phyloP scores from a whole-genome alignment of 2,113 vertebrate species.

The mouse (Mus musculus) region GRCm39 chr5:106848501-106849000 shows the following conservation, averaged over 20 bases:
- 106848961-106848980: slow-evolving; percentile 62
- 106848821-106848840: not conserved
- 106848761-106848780: not conserved
- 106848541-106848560: not conserved
- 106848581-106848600: not conserved
- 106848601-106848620: not conserved
- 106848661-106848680: no score
- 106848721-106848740: not conserved
- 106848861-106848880: not conserved
- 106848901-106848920: slow-evolving; percentile 21
- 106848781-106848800: not conserved
- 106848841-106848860: not conserved
- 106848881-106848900: slow-evolving; percentile 6
- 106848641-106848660: not conserved
- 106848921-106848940: not conserved
- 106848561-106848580: not conserved
- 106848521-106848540: not conserved
- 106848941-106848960: slow-evolving; percentile 45
- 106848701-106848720: not conserved
- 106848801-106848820: not conserved
- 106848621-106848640: not conserved
- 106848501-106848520: not conserved
- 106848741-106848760: not conserved
- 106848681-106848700: not conserved
- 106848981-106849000: slow-evolving; percentile 57